A percentile compares a stretch with the other conserved stretches of the same genome.
phyloP scores from a whole-genome alignment of 2,113 vertebrate species.

The Zosterops pallidus region DNA sequence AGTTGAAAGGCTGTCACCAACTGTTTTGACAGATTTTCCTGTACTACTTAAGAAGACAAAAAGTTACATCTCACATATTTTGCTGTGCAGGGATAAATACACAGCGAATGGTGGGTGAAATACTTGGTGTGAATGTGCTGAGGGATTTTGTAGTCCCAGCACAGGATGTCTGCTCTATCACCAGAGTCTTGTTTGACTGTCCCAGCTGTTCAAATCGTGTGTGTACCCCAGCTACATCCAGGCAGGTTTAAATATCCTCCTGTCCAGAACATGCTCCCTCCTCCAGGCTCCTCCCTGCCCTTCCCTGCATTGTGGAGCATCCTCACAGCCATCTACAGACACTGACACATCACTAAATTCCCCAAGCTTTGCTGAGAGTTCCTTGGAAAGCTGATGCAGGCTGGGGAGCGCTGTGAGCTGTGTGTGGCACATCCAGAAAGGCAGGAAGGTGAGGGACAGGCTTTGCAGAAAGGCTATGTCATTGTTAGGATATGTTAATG shows the following conservation, averaged over 20 bases:
- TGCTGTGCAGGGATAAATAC: background rate
- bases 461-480: background rate
- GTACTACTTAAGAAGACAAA: background rate
- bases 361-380: background rate
- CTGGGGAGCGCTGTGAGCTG: background rate
- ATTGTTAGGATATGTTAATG: accelerated
- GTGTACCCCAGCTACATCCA: background rate
- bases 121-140: background rate
- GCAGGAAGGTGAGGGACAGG: accelerated
- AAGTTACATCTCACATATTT: background rate
- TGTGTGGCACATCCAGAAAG: background rate
- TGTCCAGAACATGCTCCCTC: background rate
- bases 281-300: background rate
- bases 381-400: background rate
- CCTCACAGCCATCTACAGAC: background rate
- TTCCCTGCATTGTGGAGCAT: background rate
- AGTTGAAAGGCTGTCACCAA: background rate
- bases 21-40: background rate
- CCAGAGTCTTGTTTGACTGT: background rate
- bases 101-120: background rate
- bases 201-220: background rate
- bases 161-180: background rate
- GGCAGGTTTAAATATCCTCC: background rate
- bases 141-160: background rate
- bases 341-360: accelerated